Evolutionary conservation across 2,888 invertebrate species (phyloP).

Genomic region (Chloromyia formosa): DNA sequence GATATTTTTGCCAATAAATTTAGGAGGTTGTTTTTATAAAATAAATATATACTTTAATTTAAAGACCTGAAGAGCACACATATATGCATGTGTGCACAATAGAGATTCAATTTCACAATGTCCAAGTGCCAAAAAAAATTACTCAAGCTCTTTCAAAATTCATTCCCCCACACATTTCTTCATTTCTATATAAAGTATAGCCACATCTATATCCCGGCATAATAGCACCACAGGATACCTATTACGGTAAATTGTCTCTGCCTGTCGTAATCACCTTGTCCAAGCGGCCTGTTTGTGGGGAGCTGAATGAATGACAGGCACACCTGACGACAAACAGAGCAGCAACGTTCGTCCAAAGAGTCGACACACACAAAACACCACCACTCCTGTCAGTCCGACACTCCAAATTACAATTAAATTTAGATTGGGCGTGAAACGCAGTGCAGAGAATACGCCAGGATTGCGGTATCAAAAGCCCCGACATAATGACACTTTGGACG

Average conservation of each 20-base stretch:
- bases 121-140: no score
- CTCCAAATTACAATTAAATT: constrained; percentile 7
- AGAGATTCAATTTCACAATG: no score
- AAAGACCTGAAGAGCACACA: no score
- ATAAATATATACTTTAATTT: no score
- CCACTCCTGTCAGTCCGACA: not conserved
- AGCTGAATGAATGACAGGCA: not conserved
- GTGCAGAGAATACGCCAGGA: not conserved
- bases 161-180: no score
- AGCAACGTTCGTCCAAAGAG: not conserved
- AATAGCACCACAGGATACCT: constrained; percentile 3
- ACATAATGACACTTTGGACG: not conserved
- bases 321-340: not conserved
- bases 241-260: constrained; percentile 1
- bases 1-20: no score
- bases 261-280: constrained; percentile 1
- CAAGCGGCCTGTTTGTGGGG: constrained; percentile 1
- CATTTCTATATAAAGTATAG: no score
- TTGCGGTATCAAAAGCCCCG: not conserved
- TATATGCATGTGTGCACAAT: no score
- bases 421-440: constrained; percentile 4
- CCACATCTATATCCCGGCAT: not conserved
- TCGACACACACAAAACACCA: not conserved
- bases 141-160: no score
- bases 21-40: no score